These are phyloP conservation scores for Eupithecia dodoneata DNA, from an alignment of 2,888 invertebrate species.

Conservation along the genomic window DNA sequence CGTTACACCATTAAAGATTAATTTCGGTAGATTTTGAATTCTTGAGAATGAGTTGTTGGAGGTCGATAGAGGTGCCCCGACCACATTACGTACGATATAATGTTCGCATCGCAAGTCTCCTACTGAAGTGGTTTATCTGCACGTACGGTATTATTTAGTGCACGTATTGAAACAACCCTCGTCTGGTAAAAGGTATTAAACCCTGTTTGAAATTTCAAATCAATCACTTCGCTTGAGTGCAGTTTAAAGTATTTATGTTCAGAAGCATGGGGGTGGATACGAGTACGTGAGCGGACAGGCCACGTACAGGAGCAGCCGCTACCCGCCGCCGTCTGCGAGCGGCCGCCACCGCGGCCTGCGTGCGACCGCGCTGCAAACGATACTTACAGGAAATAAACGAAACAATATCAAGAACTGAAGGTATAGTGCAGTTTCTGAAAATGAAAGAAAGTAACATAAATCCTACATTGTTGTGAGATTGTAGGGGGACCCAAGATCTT, in stretches of 20 bases:
- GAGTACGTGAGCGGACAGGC: background rate
- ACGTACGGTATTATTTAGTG: background rate
- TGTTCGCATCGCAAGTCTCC: background rate
- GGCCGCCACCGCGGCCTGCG: no score
- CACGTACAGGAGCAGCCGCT: constrained; percentile 19
- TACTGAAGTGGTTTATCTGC: background rate
- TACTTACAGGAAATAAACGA: constrained; percentile 41
- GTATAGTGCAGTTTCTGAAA: background rate
- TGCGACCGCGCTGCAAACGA: constrained; percentile 9
- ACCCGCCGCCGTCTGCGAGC: background rate
- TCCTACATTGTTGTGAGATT: background rate
- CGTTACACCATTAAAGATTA: constrained; percentile 6
- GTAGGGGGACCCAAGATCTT: background rate
- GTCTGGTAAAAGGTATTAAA: constrained; percentile 3
- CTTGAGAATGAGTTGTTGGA: background rate
- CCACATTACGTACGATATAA: background rate
- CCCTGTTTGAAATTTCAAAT: background rate
- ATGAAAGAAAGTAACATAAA: background rate
- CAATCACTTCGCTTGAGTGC: background rate
- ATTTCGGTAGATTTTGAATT: background rate
- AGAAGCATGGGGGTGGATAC: background rate
- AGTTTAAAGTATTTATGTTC: background rate
- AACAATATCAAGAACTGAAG: constrained; percentile 35
- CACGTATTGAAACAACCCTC: background rate
- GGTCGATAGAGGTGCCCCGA: background rate